These are phyloP conservation scores for Coleophora deauratella DNA, from an alignment of 2,888 invertebrate genomes.

Conservation along the genomic window DNA sequence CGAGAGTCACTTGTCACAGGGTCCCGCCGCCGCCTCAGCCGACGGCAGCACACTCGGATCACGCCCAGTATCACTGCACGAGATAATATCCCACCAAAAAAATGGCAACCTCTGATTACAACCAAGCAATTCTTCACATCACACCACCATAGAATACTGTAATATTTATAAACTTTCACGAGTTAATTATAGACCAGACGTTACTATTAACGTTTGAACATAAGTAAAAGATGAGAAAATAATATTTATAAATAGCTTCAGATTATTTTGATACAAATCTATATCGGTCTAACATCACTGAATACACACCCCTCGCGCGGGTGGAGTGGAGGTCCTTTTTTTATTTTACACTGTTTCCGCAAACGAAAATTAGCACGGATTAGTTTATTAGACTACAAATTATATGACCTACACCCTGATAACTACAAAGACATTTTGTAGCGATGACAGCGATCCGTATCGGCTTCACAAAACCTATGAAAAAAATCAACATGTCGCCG, in stretches of 20 bases:
- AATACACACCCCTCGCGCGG: constrained; percentile 72
- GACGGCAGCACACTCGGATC: constrained; percentile 33
- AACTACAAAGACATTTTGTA: constrained; percentile 73
- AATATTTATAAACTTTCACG: constrained; percentile 73
- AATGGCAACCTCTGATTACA: constrained; percentile 68
- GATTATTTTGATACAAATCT: constrained; percentile 75
- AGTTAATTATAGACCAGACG: constrained; percentile 72
- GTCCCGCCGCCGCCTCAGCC: constrained; percentile 19
- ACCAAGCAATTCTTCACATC: constrained; percentile 53
- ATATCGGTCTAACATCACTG: constrained; percentile 63
- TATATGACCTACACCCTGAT: constrained; percentile 73
- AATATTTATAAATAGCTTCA: constrained; percentile 75
- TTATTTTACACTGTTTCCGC: constrained; percentile 49
- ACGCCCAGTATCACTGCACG: constrained; percentile 61
- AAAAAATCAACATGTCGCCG: constrained; percentile 74
- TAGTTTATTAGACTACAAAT: constrained; percentile 59
- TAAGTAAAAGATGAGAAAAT: constrained; percentile 74
- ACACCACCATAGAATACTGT: constrained; percentile 62
- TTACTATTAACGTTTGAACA: constrained; percentile 73
- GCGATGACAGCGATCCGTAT: constrained; percentile 72
- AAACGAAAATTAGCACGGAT: constrained; percentile 62
- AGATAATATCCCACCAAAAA: constrained; percentile 59
- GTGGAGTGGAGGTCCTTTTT: constrained; percentile 66
- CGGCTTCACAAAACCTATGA: constrained; percentile 72
- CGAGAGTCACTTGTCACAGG: constrained; percentile 13